Base-by-base conservation (phyloP, 2,888 invertebrate species). In the Synanthedon tipuliformis region DNA sequence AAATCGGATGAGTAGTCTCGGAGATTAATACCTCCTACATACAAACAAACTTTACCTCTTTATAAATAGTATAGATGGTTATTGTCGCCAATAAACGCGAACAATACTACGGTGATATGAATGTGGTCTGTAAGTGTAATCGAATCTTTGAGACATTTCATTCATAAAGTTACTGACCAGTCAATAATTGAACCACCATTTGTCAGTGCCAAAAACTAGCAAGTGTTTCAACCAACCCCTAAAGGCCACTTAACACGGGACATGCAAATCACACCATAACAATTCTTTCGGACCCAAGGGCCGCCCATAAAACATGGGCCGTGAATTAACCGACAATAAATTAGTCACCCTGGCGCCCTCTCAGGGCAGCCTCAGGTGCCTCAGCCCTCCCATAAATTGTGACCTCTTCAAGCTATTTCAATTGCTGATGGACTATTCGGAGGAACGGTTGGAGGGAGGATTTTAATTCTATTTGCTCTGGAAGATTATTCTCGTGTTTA, bases 201-300 rank as follows among this genome's bases (percentile, higher is more conserved):
- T 34, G 50, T 50, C 50, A 40, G 59, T 60, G 61, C 59, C 63
- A 60, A 60, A 23, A 12, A 16, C 23, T 49, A 49, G n/a, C 41
- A 23, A 45, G 34, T 34, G 23, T 45, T 54, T 23, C 12, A 50
- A 34, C 52, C 41, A 50, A 56, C 57, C 64, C 66, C 66, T 58
- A 60, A 62, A 65, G 68, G 59, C 63, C 70, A 72, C 71, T 75
- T 75, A 70, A 58, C 60, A 54, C 64, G 67, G 67, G 69, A 75
- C 78, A 84, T 82, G 82, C 81, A 82, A 83, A 83, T 83, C 80
- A 75, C 74, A 67, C 64, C 68, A 62, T 67, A 68, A 73, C 78
- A 66, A 78, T 81, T 80, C 80, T 81, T 82, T 75, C 64, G 64
- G 69, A 56, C 51, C 53, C 50, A 58, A 57, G 70, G 62, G 60